These are phyloP conservation scores for Ptilorrhoa leucosticta DNA, from an alignment of 2,113 vertebrate genomes.

Conservation along the genomic window DNA sequence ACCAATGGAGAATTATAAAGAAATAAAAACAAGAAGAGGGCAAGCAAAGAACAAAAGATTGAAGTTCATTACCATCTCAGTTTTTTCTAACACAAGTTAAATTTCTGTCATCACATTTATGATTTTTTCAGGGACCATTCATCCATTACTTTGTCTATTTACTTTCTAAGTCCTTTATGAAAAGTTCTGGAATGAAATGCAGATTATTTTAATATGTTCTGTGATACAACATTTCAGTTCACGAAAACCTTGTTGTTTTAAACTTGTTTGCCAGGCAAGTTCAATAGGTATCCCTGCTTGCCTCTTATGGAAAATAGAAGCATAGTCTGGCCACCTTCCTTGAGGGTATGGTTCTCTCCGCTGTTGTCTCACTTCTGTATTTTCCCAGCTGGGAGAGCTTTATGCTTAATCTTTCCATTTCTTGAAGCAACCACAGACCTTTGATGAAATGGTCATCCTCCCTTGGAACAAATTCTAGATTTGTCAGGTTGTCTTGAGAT, in stretches of 20 bases:
- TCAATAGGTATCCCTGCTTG: background rate
- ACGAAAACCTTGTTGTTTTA: background rate
- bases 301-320: background rate
- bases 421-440: background rate
- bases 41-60: background rate
- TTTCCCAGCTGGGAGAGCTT: background rate
- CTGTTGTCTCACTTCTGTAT: background rate
- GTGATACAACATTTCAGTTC: background rate
- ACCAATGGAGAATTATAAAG: background rate
- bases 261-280: background rate
- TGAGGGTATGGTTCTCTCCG: background rate
- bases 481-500: background rate
- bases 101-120: background rate
- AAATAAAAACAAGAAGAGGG: background rate
- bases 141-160: background rate
- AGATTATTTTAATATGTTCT: background rate
- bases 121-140: background rate
- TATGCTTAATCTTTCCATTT: background rate
- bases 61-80: background rate
- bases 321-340: background rate
- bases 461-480: background rate
- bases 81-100: background rate
- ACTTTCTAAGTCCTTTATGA: background rate
- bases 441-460: background rate
- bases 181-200: background rate